These are phyloP conservation scores for Oxyscelio sp. DNA, from an alignment of 2,888 invertebrate genomes.

Conservation along the genomic window DNA sequence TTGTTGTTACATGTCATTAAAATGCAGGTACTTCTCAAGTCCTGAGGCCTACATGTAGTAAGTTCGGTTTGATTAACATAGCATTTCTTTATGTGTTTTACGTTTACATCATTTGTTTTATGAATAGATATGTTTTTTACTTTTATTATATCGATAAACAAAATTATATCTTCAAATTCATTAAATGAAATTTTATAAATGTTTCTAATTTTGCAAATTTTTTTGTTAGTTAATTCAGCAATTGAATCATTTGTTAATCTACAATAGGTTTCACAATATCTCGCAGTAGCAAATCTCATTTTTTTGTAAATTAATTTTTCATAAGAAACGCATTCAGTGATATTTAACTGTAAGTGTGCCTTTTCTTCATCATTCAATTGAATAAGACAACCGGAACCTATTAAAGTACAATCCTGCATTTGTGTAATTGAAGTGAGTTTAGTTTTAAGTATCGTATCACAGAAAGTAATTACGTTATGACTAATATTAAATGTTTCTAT, in stretches of 20 bases:
- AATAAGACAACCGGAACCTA: background rate
- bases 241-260: constrained; percentile 25
- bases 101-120: too few species aligned
- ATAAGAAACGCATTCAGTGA: background rate
- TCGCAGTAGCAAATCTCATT: background rate
- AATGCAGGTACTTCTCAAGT: too few species aligned
- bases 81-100: too few species aligned
- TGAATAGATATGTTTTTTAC: too few species aligned
- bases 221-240: background rate
- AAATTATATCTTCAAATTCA: too few species aligned
- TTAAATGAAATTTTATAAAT: constrained; percentile 5
- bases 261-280: constrained; percentile 17
- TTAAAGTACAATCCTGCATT: background rate
- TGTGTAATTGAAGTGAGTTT: background rate
- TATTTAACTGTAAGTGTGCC: background rate
- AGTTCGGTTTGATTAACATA: too few species aligned
- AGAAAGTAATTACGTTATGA: background rate
- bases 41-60: too few species aligned
- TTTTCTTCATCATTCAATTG: constrained; percentile 4
- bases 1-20: too few species aligned
- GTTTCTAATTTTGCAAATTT: constrained; percentile 2
- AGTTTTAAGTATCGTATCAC: background rate
- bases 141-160: too few species aligned
- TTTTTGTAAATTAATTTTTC: background rate
- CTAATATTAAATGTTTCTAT: background rate